phyloP scores from a whole-genome alignment of 2,797 vertebrate genomes.

The Phrynocephalus guinanensis region DNA sequence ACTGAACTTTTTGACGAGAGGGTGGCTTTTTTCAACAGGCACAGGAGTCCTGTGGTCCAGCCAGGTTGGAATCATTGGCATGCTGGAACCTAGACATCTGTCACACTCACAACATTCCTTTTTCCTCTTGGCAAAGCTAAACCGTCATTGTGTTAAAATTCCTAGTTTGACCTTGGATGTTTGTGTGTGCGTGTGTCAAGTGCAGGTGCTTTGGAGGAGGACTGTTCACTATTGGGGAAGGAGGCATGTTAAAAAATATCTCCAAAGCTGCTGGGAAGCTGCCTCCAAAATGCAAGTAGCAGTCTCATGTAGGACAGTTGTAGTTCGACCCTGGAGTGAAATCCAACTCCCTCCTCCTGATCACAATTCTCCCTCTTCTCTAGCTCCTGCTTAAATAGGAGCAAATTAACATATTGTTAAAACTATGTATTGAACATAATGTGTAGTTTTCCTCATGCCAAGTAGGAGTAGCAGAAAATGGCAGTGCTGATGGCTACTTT shows the following conservation, averaged over 20 bases:
- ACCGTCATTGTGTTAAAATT: neutral
- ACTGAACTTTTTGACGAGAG: constrained; percentile 17
- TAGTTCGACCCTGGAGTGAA: neutral
- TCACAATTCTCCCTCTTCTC: neutral
- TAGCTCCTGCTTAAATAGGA: neutral
- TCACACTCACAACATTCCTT: neutral
- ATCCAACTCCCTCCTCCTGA: too few relatives aligned
- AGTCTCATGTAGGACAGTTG: neutral
- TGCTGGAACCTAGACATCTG: neutral
- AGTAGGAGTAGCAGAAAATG: neutral
- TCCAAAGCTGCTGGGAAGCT: neutral
- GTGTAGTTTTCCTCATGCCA: neutral
- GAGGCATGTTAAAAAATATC: neutral
- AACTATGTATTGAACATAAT: neutral
- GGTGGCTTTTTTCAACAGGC: fast-evolving
- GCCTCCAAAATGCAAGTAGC: neutral
- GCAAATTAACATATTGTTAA: too few relatives aligned
- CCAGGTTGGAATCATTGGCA: too few relatives aligned
- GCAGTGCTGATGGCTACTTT: neutral
- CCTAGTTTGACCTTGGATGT: neutral
- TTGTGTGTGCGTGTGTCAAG: neutral
- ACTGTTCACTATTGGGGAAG: neutral
- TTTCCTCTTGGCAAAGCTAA: neutral
- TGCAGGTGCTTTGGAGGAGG: neutral
- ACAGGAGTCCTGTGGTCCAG: neutral